These are phyloP conservation scores for Taxidea taxus DNA, from an alignment of 2,113 vertebrate species.

Conservation along the genomic window DNA sequence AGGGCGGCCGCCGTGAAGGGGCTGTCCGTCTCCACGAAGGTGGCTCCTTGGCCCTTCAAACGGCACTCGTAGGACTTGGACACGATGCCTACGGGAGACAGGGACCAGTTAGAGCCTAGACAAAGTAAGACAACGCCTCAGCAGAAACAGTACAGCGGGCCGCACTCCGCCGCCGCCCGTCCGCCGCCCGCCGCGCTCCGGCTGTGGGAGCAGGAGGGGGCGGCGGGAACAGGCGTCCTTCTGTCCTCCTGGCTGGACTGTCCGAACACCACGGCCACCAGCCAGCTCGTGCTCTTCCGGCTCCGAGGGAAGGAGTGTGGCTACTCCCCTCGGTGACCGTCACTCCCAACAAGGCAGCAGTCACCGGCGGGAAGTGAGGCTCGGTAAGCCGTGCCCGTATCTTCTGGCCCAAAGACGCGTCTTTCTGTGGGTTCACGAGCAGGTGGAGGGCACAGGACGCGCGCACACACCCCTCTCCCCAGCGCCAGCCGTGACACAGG, in stretches of 20 bases:
- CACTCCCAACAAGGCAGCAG: neutral
- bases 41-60: conserved; percentile 95
- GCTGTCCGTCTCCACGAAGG: conserved; percentile 91
- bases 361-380: neutral
- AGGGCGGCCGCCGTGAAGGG: conserved; percentile 81
- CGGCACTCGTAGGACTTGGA: conserved; percentile 99
- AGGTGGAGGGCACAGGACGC: neutral
- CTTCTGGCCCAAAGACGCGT: neutral
- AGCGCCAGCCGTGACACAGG: rapidly evolving
- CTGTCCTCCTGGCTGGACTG: neutral
- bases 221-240: rapidly evolving
- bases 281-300: too few species aligned
- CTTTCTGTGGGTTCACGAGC: neutral
- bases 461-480: too few species aligned
- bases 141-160: too few species aligned
- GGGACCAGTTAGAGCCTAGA: conserved; percentile 24
- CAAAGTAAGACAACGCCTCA: neutral
- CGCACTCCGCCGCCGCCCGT: too few species aligned
- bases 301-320: neutral
- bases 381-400: neutral
- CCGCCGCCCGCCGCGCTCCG: too few species aligned
- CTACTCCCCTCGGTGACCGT: rapidly evolving
- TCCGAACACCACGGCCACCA: neutral
- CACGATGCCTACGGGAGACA: conserved; percentile 91
- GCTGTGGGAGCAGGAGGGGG: neutral